Evolutionary conservation across 2,797 vertebrate genomes (phyloP), one percentile per base, ranked within the genome.

Genomic region (Sebastes taczanowskii): DNA sequence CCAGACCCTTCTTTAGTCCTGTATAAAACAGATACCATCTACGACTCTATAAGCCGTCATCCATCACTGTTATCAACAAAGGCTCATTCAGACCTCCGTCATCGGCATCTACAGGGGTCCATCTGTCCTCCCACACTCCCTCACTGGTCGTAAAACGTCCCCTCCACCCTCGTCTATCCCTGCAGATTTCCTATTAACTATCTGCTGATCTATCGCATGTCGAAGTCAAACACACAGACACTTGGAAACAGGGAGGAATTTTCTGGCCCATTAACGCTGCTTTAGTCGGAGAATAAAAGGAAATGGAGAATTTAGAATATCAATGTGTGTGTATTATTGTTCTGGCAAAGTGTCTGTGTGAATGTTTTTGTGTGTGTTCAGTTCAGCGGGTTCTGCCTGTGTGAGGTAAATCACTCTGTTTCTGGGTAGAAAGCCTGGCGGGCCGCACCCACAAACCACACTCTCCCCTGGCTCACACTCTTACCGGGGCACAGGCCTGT

Each of bases 391-490:
- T 92, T 95, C 83, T 83, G 84, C 67, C 65, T 90, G 85, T 89
- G 90, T 91, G 93, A 92, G 91, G 91, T 90, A 93, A 92, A 93
- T 90, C 83, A 82, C 71, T 81, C 86, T 71, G 66, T 81, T 89
- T 58, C 56, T 22, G 75, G 85, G 75, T 79, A 82, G 69, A 86
- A 81, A 84, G 74, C 79, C 62, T 16, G 5, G 53, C 18, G 55
- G 88, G 84, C 78, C 74, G 22, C 88, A 87, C 91, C 92, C 86
- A 80, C 84, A 85, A 85, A 91, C 93, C 91, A 73, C 91, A 91
- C 89, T 88, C 71, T 78, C 65, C 82, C 74, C 81, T 74, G 79
- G 74, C 71, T 82, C 61, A 11, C 63, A 52, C 69, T 82, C 62
- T 55, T 8, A 78, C 81, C 38, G 38, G 81, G 90, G 85, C 74